Conservation (phyloP, 2,797 vertebrate genomes). For the Sebastes nivosus region DNA sequence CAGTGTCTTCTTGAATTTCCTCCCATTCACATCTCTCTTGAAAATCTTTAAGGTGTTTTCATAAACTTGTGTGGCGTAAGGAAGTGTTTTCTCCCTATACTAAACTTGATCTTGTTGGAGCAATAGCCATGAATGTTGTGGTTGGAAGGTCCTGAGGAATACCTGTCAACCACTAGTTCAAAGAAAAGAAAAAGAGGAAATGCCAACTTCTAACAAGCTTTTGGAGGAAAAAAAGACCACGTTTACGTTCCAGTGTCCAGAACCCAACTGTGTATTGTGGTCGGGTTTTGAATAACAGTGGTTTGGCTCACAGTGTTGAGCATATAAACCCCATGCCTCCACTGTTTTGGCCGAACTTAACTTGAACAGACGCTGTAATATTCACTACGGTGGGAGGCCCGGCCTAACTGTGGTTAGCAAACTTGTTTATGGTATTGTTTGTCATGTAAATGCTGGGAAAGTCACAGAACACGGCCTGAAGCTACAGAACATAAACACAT, state of each 20-base stretch:
- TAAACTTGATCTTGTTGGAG: slow-evolving; percentile 39
- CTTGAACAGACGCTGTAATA: slow-evolving; percentile 57
- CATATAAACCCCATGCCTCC: slow-evolving; percentile 52
- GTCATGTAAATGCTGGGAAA: slow-evolving; percentile 46
- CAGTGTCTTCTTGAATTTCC: neutral
- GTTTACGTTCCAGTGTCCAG: slow-evolving; percentile 70
- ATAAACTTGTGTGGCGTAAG: neutral
- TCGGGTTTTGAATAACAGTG: slow-evolving; percentile 67
- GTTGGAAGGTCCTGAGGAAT: slow-evolving; percentile 28
- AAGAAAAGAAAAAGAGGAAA: slow-evolving; percentile 42
- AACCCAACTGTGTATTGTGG: slow-evolving; percentile 68
- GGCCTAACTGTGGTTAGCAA: slow-evolving; percentile 31
- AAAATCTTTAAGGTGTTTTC: neutral
- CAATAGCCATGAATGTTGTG: slow-evolving; percentile 41
- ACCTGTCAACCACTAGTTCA: slow-evolving; percentile 56
- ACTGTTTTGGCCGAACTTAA: slow-evolving; percentile 56
- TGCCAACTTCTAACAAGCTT: slow-evolving; percentile 41
- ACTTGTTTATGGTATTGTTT: slow-evolving; percentile 56
- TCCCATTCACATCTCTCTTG: neutral
- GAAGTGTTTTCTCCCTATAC: neutral
- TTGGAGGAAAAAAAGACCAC: slow-evolving; percentile 55
- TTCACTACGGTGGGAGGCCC: slow-evolving; percentile 31
- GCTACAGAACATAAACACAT: neutral
- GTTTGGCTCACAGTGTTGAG: slow-evolving; percentile 61
- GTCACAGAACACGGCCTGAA: neutral